phyloP scores from a whole-genome alignment of 30 jellyfish, hydroid and myxozoan genomes.

The Mastigias papua region DNA sequence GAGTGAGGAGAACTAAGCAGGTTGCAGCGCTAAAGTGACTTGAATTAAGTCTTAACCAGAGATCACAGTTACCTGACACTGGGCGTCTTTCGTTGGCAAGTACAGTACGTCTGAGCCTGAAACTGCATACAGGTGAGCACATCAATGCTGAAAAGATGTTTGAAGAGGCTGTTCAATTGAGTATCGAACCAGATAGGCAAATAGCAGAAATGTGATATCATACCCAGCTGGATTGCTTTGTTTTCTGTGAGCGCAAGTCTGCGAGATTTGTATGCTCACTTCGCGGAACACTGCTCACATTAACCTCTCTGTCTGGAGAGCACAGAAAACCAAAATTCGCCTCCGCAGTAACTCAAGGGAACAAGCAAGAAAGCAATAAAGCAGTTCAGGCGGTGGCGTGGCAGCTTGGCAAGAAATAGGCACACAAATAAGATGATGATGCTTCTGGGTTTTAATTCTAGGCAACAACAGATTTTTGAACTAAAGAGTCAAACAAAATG shows the following conservation, averaged over 20 bases:
- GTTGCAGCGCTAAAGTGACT: not conserved
- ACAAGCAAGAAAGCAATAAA: not conserved
- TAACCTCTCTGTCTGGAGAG: slow-evolving; percentile 6
- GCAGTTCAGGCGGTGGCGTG: not conserved
- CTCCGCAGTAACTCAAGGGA: not conserved
- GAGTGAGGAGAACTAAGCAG: not conserved
- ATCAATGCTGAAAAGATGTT: not conserved
- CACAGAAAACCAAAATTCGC: not conserved
- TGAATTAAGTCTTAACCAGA: not conserved
- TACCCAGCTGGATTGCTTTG: slow-evolving; percentile 51
- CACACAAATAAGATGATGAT: not conserved
- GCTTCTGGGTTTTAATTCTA: not conserved
- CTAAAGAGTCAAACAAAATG: not conserved
- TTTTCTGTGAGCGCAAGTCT: slow-evolving; percentile 32
- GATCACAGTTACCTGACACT: slow-evolving; percentile 12
- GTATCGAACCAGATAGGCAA: not conserved
- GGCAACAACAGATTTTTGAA: not conserved
- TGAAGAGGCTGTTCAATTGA: not conserved
- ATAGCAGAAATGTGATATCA: slow-evolving; percentile 12
- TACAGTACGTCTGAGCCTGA: not conserved
- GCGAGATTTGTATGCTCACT: slow-evolving; percentile 3
- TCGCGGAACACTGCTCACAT: slow-evolving; percentile 22
- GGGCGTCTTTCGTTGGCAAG: not conserved
- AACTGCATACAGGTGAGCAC: not conserved
- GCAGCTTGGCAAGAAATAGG: not conserved